These are phyloP conservation scores for Pteromalus puparum DNA, from an alignment of 1,140 invertebrate genomes.

Conservation along the genomic window DNA sequence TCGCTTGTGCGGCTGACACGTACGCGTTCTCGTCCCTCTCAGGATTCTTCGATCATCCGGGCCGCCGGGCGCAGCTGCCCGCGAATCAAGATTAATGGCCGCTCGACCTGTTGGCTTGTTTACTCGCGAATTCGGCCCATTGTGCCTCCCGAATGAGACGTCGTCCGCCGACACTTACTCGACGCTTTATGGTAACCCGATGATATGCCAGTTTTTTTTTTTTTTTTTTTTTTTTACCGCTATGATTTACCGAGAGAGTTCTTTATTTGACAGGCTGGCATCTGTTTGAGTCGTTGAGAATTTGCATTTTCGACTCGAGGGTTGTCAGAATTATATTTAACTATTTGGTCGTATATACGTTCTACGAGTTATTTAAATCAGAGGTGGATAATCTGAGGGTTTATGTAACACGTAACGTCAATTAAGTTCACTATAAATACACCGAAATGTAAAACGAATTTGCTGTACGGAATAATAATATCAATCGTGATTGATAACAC, in stretches of 20 bases:
- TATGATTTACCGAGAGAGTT: not conserved
- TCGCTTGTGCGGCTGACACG: conserved; percentile 11
- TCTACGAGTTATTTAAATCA: too few species aligned
- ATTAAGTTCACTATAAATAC: too few species aligned
- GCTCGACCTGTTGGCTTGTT: conserved; percentile 6
- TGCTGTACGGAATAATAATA: too few species aligned
- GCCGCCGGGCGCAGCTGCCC: conserved; percentile 34
- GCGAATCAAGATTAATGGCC: conserved; percentile 36
- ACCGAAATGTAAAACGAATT: too few species aligned
- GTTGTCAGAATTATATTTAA: too few species aligned
- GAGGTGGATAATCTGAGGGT: too few species aligned
- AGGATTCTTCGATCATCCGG: conserved; percentile 11
- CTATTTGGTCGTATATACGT: too few species aligned
- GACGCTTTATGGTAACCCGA: not conserved
- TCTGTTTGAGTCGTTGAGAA: not conserved
- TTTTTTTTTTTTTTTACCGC: not conserved
- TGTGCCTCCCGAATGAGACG: not conserved
- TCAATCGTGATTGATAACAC: too few species aligned
- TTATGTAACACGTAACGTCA: too few species aligned
- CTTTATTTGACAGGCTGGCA: not conserved
- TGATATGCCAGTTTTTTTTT: not conserved
- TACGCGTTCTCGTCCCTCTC: not conserved
- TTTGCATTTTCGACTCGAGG: not conserved
- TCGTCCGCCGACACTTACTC: not conserved
- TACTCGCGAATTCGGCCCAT: conserved; percentile 9